These are phyloP conservation scores for Nycteola revayana DNA, from an alignment of 2,888 invertebrate species.

Conservation along the genomic window DNA sequence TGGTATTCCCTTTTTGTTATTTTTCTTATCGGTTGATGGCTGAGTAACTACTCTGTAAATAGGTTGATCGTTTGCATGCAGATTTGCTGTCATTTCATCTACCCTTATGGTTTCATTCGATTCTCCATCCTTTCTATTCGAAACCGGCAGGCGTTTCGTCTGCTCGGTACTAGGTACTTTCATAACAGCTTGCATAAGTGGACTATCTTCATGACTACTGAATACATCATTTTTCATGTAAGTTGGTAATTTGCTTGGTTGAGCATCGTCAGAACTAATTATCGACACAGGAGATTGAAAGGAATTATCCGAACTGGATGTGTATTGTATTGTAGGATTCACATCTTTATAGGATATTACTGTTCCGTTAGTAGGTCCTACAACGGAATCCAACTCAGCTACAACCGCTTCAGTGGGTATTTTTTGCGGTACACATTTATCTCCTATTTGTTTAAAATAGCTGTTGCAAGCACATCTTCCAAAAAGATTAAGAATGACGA, in stretches of 20 bases:
- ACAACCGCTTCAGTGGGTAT: conserved; percentile 62
- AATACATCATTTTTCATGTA: conserved; percentile 64
- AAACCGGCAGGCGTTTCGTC: conserved; percentile 53
- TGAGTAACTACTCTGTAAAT: conserved; percentile 75
- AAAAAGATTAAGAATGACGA: conserved; percentile 93
- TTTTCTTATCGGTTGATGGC: conserved; percentile 67
- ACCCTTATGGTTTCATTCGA: conserved; percentile 64
- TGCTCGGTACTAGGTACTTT: conserved; percentile 66
- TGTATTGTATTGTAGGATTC: conserved; percentile 41
- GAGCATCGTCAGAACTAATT: conserved; percentile 48
- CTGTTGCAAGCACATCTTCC: conserved; percentile 92
- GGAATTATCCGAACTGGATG: conserved; percentile 31
- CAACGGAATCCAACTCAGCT: conserved; percentile 59
- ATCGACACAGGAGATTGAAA: conserved; percentile 38
- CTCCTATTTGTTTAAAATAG: conserved; percentile 84
- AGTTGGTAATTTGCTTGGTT: conserved; percentile 62
- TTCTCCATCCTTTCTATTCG: conserved; percentile 67
- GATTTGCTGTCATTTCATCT: conserved; percentile 71
- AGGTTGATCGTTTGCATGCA: conserved; percentile 74
- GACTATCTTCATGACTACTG: conserved; percentile 67
- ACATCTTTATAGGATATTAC: conserved; percentile 31
- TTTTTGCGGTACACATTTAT: conserved; percentile 81
- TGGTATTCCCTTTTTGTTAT: conserved; percentile 57
- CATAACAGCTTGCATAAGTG: conserved; percentile 67
- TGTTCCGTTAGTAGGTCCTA: conserved; percentile 31